phyloP scores from a whole-genome alignment of 2,888 invertebrate genomes.

The Erpobdella octoculata region DNA sequence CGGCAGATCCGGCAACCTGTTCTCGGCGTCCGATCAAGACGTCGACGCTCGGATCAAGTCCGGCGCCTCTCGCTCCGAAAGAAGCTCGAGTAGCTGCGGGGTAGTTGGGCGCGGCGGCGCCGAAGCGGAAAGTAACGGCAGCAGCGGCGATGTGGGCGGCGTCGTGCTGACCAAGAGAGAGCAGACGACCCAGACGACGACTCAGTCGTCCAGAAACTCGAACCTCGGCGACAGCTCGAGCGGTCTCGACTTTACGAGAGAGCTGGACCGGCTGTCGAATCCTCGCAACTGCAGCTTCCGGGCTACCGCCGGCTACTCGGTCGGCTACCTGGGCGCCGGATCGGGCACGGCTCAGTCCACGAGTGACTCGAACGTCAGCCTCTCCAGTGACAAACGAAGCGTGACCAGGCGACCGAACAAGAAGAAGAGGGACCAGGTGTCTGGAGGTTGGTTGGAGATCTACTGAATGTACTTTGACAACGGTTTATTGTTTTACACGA shows the following conservation, averaged over 20 bases:
- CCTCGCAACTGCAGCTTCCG: conserved; percentile 11
- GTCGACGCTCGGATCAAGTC: neutral
- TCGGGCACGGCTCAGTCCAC: conserved; percentile 6
- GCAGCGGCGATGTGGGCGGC: neutral
- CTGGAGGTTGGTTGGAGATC: neutral
- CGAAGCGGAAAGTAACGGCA: conserved; percentile 21
- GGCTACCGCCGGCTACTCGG: conserved; percentile 1
- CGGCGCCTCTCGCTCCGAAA: neutral
- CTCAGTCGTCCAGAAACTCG: neutral
- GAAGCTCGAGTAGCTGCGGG: conserved; percentile 9
- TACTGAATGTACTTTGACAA: neutral
- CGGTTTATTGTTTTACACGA: neutral
- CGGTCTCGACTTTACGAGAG: conserved; percentile 15
- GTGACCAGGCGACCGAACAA: conserved; percentile 24
- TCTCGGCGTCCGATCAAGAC: neutral
- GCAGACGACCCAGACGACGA: neutral
- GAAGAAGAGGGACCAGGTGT: conserved; percentile 15
- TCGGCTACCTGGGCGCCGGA: neutral
- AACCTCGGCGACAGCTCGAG: neutral
- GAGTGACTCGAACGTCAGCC: conserved; percentile 16
- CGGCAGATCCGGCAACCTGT: conserved; percentile 1
- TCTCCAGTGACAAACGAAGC: neutral
- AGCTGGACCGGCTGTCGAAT: conserved; percentile 18
- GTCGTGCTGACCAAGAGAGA: conserved; percentile 2
- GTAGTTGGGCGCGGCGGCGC: neutral